A percentile compares a stretch with the other conserved stretches of the same genome.
Conservation (phyloP, 2,797 vertebrate species). For the Thalassophryne amazonica region DNA sequence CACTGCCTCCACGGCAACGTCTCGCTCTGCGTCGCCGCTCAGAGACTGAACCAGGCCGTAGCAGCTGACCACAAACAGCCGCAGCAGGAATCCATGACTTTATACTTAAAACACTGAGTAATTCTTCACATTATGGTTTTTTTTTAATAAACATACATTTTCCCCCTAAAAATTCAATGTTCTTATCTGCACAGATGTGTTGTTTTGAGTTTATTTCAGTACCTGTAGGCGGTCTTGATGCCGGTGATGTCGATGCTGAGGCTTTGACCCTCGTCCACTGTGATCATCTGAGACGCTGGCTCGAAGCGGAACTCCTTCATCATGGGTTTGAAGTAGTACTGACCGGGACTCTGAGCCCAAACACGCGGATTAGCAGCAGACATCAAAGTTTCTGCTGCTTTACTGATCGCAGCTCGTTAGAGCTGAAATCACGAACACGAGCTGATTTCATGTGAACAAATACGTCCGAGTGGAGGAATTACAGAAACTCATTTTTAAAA, state of each 20-base stretch:
- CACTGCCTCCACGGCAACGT: conserved; percentile 90
- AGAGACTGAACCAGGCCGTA: conserved; percentile 92
- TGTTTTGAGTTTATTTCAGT: neutral
- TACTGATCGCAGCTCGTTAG: too few relatives aligned
- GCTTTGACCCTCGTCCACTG: conserved; percentile 93
- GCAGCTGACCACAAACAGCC: conserved; percentile 84
- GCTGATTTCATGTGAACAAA: too few relatives aligned
- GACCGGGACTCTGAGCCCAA: conserved; percentile 89
- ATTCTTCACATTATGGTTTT: too few relatives aligned
- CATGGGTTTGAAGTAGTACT: conserved; percentile 99
- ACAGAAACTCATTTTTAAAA: too few relatives aligned
- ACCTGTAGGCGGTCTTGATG: conserved; percentile 97
- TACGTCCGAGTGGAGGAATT: too few relatives aligned
- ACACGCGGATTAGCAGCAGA: too few relatives aligned
- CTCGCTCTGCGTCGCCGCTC: conserved; percentile 93
- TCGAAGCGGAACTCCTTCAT: conserved; percentile 99
- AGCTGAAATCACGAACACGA: too few relatives aligned
- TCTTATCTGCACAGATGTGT: neutral
- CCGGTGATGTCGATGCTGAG: conserved; percentile 90
- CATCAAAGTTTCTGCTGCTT: too few relatives aligned
- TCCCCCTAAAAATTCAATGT: too few relatives aligned
- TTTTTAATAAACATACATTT: too few relatives aligned
- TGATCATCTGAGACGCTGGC: conserved; percentile 95
- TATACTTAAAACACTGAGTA: neutral
- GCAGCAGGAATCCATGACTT: conserved; percentile 82